Conservation (phyloP, 1,140 invertebrate genomes). For the Diachasmimorpha longicaudata region DNA sequence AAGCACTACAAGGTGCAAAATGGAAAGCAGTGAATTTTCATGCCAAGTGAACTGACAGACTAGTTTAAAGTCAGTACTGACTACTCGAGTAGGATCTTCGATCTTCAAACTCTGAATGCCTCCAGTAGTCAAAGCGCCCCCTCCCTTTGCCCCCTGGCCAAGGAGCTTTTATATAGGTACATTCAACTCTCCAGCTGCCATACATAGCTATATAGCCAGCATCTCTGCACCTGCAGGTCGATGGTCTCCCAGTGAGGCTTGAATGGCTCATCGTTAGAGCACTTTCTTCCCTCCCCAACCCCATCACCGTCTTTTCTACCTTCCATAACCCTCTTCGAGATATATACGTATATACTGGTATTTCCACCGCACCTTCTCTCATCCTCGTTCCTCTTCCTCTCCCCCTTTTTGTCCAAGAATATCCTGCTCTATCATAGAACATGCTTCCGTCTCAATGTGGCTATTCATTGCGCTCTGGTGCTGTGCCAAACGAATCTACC, state of each 20-base stretch:
- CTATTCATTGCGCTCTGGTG: slow-evolving; percentile 3
- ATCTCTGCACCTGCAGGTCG: slow-evolving; percentile 31
- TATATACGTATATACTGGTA: not conserved
- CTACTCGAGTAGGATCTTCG: not conserved
- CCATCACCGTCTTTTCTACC: slow-evolving; percentile 11
- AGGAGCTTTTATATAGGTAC: slow-evolving; percentile 23
- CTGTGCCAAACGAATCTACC: not conserved
- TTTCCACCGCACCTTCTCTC: not conserved
- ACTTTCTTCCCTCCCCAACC: slow-evolving; percentile 30
- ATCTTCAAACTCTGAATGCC: slow-evolving; percentile 6
- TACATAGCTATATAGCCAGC: slow-evolving; percentile 1
- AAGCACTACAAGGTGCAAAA: not conserved
- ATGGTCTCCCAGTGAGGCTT: slow-evolving; percentile 21
- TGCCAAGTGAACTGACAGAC: not conserved
- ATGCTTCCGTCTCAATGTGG: slow-evolving; percentile 4
- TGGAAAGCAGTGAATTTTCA: not conserved
- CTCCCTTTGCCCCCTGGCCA: not conserved
- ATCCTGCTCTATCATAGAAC: slow-evolving; percentile 2
- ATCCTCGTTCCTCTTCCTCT: not conserved
- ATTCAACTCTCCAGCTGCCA: slow-evolving; percentile 18
- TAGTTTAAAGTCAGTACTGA: not conserved
- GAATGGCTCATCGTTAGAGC: slow-evolving; percentile 43
- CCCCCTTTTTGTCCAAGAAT: not conserved
- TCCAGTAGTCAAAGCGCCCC: not conserved
- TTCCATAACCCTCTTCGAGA: not conserved